Evolutionary conservation across 53 echinoderm and acorn worm species (phyloP).

Genomic region (Glandiceps talaboti): DNA sequence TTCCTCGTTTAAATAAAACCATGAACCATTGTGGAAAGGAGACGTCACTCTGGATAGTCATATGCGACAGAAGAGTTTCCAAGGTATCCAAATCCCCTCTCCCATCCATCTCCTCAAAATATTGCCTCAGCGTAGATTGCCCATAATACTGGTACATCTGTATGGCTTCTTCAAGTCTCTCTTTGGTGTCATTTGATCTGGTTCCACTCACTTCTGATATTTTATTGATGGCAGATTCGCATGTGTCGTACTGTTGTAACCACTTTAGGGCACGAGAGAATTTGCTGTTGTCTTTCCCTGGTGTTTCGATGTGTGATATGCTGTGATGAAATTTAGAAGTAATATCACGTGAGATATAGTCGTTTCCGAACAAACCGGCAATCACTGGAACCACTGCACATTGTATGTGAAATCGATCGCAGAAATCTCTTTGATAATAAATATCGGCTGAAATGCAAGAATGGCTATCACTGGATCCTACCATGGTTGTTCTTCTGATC

Average conservation of each 20-base stretch:
- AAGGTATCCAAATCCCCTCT: not conserved
- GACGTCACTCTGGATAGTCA: no score
- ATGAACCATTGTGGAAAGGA: not conserved
- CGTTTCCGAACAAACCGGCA: constrained; percentile 72
- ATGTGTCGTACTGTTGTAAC: no score
- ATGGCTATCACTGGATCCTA: constrained; percentile 1
- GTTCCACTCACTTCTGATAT: not conserved
- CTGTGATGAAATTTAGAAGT: not conserved
- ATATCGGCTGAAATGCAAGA: not conserved
- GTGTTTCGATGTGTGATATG: not conserved
- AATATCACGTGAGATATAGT: not conserved
- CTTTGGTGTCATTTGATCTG: not conserved
- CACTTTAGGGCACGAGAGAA: not conserved
- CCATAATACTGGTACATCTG: not conserved
- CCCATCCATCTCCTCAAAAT: not conserved
- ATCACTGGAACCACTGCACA: constrained; percentile 63
- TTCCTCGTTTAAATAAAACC: not conserved
- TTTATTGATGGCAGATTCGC: no score
- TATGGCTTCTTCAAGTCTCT: not conserved
- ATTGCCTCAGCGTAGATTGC: not conserved
- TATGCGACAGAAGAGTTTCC: no score
- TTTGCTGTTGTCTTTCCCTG: not conserved
- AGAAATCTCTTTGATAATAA: constrained; percentile 19
- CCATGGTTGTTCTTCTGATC: not conserved
- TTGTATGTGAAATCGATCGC: constrained; percentile 45